Percentiles rank a stretch among this genome's conserved stretches.
Conservation (phyloP, 2,888 invertebrate species). For the Tromatobia lineatoria region DNA sequence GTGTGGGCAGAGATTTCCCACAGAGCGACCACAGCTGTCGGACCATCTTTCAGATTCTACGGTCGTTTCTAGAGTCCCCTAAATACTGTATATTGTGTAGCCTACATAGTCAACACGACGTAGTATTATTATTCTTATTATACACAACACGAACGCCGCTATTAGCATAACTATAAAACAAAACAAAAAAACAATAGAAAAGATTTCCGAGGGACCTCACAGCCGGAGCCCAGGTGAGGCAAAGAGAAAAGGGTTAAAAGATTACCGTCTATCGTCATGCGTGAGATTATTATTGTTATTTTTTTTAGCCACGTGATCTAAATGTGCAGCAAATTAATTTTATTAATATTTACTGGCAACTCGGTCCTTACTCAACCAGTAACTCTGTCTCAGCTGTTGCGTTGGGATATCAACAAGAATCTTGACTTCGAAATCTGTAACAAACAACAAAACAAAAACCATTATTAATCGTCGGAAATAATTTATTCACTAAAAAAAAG, state of each 20-base stretch:
- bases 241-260: constrained; percentile 58
- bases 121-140: constrained; percentile 12
- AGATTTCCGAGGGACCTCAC: constrained; percentile 39
- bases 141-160: constrained; percentile 44
- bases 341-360: constrained; percentile 57
- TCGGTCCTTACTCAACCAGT: constrained; percentile 57
- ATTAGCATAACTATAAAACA: too few species aligned
- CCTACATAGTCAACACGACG: constrained; percentile 26
- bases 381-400: constrained; percentile 8
- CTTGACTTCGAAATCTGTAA: constrained; percentile 50
- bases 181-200: constrained; percentile 35
- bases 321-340: constrained; percentile 29
- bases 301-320: background rate
- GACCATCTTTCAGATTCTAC: constrained; percentile 75
- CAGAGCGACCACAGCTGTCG: constrained; percentile 81
- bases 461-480: constrained; percentile 12
- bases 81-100: constrained; percentile 46
- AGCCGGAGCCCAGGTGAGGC: constrained; percentile 58
- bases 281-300: background rate
- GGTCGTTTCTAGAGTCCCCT: constrained; percentile 71
- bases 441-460: constrained; percentile 21
- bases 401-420: background rate
- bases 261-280: constrained; percentile 42
- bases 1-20: constrained; percentile 83
- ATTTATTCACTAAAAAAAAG: background rate